Percentiles rank a stretch among this genome's conserved stretches.
phyloP scores from a whole-genome alignment of 53 echinoderm and acorn worm genomes.

The Arbacia lixula region DNA sequence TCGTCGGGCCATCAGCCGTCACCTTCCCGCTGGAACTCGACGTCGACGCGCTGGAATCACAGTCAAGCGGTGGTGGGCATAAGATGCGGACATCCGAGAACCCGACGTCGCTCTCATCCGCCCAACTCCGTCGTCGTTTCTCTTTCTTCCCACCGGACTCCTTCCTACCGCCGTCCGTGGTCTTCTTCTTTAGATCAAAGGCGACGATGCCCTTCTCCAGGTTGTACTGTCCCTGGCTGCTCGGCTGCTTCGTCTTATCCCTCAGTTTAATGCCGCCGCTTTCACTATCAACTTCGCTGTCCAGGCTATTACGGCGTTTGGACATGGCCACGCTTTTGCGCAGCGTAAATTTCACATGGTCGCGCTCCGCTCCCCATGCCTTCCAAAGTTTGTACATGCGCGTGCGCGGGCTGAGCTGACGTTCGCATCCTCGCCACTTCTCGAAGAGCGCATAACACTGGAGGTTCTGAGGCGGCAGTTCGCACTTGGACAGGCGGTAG shows the following conservation, averaged over 20 bases:
- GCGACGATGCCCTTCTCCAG: slow-evolving; percentile 41
- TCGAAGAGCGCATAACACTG: slow-evolving; percentile 86
- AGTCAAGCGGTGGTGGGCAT: slow-evolving; percentile 39
- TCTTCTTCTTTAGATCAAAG: slow-evolving; percentile 33
- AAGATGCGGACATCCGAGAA: slow-evolving; percentile 43
- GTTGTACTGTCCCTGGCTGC: slow-evolving; percentile 51
- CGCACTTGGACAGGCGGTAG: slow-evolving; percentile 58
- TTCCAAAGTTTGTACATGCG: slow-evolving; percentile 96
- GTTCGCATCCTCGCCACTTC: slow-evolving; percentile 94
- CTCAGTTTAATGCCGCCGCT: slow-evolving; percentile 45
- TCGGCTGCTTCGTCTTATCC: slow-evolving; percentile 1
- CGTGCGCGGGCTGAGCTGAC: slow-evolving; percentile 78
- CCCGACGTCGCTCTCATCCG: slow-evolving; percentile 48
- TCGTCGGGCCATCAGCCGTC: slow-evolving; percentile 65
- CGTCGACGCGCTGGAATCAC: slow-evolving; percentile 54
- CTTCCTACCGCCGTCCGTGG: neutral
- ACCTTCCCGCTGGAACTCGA: slow-evolving; percentile 44
- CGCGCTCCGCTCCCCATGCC: slow-evolving; percentile 88
- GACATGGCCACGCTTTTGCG: slow-evolving; percentile 71
- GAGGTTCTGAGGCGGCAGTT: slow-evolving; percentile 62
- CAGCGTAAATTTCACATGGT: slow-evolving; percentile 86
- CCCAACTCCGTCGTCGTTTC: slow-evolving; percentile 49
- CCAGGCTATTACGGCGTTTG: slow-evolving; percentile 32
- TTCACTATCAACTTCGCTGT: slow-evolving; percentile 31
- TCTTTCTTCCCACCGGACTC: slow-evolving; percentile 10